Percentiles rank a stretch among this genome's conserved stretches.
Evolutionary conservation across 2,113 vertebrate species (phyloP).

Genomic region (Phalacrocorax brasilianus): DNA sequence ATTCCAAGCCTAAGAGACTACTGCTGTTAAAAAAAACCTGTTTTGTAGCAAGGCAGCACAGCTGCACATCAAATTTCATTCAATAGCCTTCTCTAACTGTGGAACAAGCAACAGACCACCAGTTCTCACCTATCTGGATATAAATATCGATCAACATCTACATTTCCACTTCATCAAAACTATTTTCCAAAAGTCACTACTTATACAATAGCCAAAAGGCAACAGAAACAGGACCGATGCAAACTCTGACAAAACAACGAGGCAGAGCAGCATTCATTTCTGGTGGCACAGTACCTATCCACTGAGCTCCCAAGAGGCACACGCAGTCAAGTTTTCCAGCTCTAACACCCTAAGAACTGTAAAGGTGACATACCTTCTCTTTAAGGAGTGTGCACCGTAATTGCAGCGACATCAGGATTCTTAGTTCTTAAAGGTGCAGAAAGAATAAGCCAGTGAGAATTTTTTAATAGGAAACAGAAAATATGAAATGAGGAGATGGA

Average conservation of each 20-base stretch:
- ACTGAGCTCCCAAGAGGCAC: neutral
- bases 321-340: neutral
- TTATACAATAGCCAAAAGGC: neutral
- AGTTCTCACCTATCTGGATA: neutral
- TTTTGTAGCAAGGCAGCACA: neutral
- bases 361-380: neutral
- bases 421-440: neutral
- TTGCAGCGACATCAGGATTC: neutral
- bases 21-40: too few relatives aligned
- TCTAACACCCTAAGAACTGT: neutral
- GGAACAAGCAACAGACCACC: neutral
- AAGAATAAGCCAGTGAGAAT: neutral
- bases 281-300: neutral
- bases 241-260: fast-evolving
- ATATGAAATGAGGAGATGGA: neutral
- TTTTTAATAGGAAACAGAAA: neutral
- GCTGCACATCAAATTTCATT: neutral
- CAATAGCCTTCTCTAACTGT: neutral
- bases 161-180: neutral
- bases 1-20: neutral
- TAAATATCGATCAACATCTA: neutral
- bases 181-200: neutral
- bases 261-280: fast-evolving
- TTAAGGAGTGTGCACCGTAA: neutral
- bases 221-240: neutral